Conservation (phyloP, 2,113 vertebrate species). For the Hippocampus guttulatus region DNA sequence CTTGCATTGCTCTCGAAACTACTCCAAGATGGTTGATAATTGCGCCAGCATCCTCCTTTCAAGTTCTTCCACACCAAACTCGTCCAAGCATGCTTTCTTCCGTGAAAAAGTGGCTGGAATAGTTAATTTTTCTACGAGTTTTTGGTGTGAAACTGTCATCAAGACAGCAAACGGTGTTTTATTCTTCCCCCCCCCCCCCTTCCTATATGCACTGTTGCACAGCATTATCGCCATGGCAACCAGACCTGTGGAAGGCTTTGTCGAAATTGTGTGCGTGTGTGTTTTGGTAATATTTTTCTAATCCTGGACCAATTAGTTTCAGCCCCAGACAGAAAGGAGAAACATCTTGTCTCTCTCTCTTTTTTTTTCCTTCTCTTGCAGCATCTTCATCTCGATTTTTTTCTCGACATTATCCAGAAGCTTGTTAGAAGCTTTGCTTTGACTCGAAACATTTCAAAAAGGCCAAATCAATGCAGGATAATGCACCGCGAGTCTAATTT, state of each 20-base stretch:
- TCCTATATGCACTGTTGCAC: conserved; percentile 45
- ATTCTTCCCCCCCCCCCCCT: conserved; percentile 9
- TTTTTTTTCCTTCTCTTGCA: conserved; percentile 19
- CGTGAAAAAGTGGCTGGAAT: background rate
- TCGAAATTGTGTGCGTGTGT: conserved; percentile 32
- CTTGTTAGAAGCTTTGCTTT: conserved; percentile 6
- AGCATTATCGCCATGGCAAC: conserved; percentile 57
- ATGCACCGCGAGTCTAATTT: background rate
- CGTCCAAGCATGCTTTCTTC: background rate
- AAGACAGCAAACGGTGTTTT: conserved; percentile 41
- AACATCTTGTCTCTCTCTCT: conserved; percentile 19
- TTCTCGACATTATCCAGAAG: conserved; percentile 1
- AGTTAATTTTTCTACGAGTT: background rate
- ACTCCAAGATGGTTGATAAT: too few relatives aligned
- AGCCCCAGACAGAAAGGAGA: conserved; percentile 45
- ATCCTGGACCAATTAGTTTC: conserved; percentile 68
- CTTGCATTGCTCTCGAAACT: too few relatives aligned
- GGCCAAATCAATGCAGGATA: background rate
- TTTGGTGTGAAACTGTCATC: conserved; percentile 13
- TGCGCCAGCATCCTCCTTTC: too few relatives aligned
- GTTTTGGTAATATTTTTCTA: conserved; percentile 55
- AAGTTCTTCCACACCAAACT: background rate
- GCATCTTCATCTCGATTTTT: conserved; percentile 11
- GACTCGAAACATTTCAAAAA: background rate
- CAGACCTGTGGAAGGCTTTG: conserved; percentile 51